Percentiles rank a stretch among this genome's conserved stretches.
Conservation (phyloP, 2,113 vertebrate species). For the Gopherus flavomarginatus region DNA sequence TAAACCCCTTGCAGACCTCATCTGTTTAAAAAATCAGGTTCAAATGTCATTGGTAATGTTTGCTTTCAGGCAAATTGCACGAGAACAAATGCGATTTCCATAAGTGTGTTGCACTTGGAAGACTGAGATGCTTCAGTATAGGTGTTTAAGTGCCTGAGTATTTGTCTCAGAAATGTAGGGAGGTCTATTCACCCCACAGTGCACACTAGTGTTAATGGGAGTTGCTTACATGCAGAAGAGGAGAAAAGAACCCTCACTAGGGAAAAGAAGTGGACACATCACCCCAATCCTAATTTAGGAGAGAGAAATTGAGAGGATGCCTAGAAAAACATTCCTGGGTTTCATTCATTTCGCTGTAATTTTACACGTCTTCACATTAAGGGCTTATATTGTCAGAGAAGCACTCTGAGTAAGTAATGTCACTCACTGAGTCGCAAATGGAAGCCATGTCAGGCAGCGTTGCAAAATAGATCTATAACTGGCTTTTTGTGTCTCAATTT, state of each 20-base stretch:
- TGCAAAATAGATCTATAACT: conserved; percentile 81
- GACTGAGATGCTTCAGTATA: conserved; percentile 46
- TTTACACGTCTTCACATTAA: conserved; percentile 73
- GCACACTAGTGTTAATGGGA: not conserved
- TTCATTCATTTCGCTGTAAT: conserved; percentile 53
- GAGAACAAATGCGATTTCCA: conserved; percentile 55
- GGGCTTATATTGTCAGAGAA: conserved; percentile 71
- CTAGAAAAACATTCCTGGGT: conserved; percentile 23
- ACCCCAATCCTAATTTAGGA: conserved; percentile 16
- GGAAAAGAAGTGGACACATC: conserved; percentile 30
- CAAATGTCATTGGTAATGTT: conserved; percentile 56
- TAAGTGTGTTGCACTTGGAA: conserved; percentile 53
- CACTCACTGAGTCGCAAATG: conserved; percentile 77
- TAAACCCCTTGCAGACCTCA: conserved; percentile 64
- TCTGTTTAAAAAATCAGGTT: conserved; percentile 58
- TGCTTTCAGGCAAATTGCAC: conserved; percentile 62
- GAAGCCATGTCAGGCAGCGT: conserved; percentile 66
- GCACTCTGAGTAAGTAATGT: conserved; percentile 78
- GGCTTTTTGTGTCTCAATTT: conserved; percentile 80
- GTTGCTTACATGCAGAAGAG: conserved; percentile 45
- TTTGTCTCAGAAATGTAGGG: conserved; percentile 43
- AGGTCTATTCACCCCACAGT: not conserved
- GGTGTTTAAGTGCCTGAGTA: conserved; percentile 47
- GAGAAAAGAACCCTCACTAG: not conserved
- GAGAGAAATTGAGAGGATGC: conserved; percentile 29